Conservation (phyloP, 2,113 vertebrate species). For the Forbesichthys papilliferus region DNA sequence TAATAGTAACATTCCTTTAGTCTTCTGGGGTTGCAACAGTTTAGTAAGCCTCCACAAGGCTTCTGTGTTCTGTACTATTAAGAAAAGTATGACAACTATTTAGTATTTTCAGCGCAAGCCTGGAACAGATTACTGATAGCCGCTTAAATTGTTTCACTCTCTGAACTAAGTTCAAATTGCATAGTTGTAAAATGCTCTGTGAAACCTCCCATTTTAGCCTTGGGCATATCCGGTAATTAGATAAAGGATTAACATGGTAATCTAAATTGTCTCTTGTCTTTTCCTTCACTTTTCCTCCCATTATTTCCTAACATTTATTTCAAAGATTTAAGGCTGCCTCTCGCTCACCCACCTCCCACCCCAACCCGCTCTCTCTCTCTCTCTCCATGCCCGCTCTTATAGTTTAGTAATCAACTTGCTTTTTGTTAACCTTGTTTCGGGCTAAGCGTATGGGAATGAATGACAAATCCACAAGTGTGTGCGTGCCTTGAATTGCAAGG, state of each 20-base stretch:
- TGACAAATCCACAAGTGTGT: constrained; percentile 55
- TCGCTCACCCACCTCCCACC: constrained; percentile 12
- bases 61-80: too few relatives aligned
- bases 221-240: constrained; percentile 72
- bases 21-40: too few relatives aligned
- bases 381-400: constrained; percentile 29
- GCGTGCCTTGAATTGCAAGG: constrained; percentile 58
- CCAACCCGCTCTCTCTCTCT: constrained; percentile 6
- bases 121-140: neutral
- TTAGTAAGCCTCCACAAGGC: too few relatives aligned
- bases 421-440: constrained; percentile 65
- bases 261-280: constrained; percentile 75
- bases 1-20: too few relatives aligned
- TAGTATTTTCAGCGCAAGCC: too few relatives aligned
- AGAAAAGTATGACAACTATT: too few relatives aligned
- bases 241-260: constrained; percentile 77
- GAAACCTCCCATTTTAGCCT: constrained; percentile 63
- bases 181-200: constrained; percentile 52
- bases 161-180: constrained; percentile 40
- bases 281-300: constrained; percentile 39
- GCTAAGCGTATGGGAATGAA: constrained; percentile 52
- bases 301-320: constrained; percentile 61
- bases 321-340: constrained; percentile 55
- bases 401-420: constrained; percentile 63
- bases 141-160: constrained; percentile 38